These are phyloP conservation scores for Pseudopodoces humilis DNA, from an alignment of 2,113 vertebrate genomes.

Conservation along the genomic window DNA sequence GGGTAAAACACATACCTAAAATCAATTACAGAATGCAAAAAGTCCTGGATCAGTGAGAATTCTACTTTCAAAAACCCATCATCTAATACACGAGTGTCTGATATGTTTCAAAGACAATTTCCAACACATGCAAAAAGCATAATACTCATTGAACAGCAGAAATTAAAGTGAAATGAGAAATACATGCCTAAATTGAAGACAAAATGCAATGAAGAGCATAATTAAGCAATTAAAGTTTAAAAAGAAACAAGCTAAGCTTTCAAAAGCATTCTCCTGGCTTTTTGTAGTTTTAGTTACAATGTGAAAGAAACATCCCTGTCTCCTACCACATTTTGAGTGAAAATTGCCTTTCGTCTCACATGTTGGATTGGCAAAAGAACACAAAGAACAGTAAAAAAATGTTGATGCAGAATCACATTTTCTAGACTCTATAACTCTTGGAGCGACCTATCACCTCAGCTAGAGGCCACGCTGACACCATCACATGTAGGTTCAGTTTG, in stretches of 20 bases:
- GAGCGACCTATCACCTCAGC: neutral
- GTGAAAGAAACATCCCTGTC: neutral
- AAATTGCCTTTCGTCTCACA: neutral
- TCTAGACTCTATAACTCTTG: neutral
- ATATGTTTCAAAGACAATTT: neutral
- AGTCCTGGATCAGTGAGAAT: neutral
- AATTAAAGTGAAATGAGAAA: neutral
- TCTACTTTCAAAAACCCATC: neutral
- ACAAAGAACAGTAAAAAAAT: neutral
- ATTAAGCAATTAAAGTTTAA: neutral
- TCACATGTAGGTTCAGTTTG: neutral
- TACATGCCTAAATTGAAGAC: neutral
- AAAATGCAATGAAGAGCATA: neutral
- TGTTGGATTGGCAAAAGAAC: neutral
- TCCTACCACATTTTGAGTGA: neutral
- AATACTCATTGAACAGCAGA: neutral
- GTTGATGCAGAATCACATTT: neutral
- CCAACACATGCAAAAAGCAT: neutral
- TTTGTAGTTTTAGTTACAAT: neutral
- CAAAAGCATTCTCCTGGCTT: neutral
- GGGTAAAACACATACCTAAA: neutral
- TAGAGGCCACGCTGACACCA: neutral
- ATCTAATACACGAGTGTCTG: neutral
- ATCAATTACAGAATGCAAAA: neutral
- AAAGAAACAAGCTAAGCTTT: neutral